These are phyloP conservation scores for Steinernema carpocapsae DNA, from an alignment of 2,888 invertebrate genomes.

Conservation along the genomic window DNA sequence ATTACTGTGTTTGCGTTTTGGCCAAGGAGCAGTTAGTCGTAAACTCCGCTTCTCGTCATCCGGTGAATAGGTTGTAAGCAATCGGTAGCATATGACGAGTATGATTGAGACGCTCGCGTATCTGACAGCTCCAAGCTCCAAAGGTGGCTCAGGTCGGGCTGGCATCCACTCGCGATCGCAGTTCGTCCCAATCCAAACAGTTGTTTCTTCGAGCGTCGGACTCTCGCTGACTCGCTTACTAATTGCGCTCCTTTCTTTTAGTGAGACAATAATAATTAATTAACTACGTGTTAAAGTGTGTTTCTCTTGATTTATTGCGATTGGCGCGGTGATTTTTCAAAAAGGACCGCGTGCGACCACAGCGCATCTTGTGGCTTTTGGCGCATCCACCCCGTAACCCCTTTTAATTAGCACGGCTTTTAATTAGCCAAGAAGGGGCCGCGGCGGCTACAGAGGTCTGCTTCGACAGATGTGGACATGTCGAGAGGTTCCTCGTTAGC, in stretches of 20 bases:
- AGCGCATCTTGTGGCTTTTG: neutral
- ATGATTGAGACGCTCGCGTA: conserved; percentile 25
- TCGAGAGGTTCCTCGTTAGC: too few relatives aligned
- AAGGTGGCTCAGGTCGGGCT: conserved; percentile 9
- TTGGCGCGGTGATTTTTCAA: conserved; percentile 31
- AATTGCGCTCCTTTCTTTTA: conserved; percentile 10
- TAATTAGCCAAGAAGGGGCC: conserved; percentile 8
- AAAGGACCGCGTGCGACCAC: conserved; percentile 10
- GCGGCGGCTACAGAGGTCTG: neutral
- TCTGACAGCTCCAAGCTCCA: conserved; percentile 27
- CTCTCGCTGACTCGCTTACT: conserved; percentile 6
- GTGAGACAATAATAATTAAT: conserved; percentile 26
- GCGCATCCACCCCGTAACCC: conserved; percentile 4
- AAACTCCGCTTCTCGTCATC: neutral
- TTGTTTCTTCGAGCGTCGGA: conserved; percentile 10
- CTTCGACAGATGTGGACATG: conserved; percentile 4
- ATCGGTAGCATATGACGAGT: conserved; percentile 33
- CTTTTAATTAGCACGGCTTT: conserved; percentile 29
- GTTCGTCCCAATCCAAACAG: conserved; percentile 24
- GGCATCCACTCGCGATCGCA: conserved; percentile 9
- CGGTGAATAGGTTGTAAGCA: conserved; percentile 35
- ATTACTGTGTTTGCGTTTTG: conserved; percentile 18
- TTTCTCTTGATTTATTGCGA: conserved; percentile 24
- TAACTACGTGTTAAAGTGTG: conserved; percentile 25
- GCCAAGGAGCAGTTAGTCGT: conserved; percentile 7